Conservation (phyloP, 2,797 vertebrate genomes). For the Cynopterus sphinx region DNA sequence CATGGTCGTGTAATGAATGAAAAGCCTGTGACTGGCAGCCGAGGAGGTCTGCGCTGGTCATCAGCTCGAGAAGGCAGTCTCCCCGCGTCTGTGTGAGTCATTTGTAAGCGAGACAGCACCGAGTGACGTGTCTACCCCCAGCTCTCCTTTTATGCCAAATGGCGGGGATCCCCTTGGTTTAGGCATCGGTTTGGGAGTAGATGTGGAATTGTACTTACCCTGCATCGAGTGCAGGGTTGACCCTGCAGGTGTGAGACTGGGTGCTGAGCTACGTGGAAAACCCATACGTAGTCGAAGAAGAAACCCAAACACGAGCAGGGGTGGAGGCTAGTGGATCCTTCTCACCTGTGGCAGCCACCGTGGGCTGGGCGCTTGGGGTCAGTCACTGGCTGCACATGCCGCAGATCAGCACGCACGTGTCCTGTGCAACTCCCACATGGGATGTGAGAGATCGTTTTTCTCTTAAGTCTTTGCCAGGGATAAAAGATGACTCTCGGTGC, state of each 20-base stretch:
- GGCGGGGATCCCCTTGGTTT: conserved; percentile 75
- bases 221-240: conserved; percentile 72
- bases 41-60: conserved; percentile 34
- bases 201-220: conserved; percentile 80
- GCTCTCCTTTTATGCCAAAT: conserved; percentile 27
- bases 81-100: conserved; percentile 56
- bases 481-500: not conserved
- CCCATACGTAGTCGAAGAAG: conserved; percentile 55
- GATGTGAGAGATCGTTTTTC: not conserved
- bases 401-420: no score
- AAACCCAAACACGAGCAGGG: conserved; percentile 17
- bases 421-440: accelerated
- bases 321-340: not conserved
- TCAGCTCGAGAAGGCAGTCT: conserved; percentile 31
- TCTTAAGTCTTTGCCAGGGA: not conserved
- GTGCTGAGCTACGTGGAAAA: conserved; percentile 80
- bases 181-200: conserved; percentile 78
- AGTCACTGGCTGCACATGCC: accelerated
- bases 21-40: not conserved
- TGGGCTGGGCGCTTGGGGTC: not conserved
- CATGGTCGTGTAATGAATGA: not conserved
- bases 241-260: conserved; percentile 84
- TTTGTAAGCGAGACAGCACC: conserved; percentile 57
- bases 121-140: not conserved
- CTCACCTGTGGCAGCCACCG: not conserved